Evolutionary conservation across 1,140 invertebrate genomes (phyloP).

Genomic region (Calycopis cecrops): DNA sequence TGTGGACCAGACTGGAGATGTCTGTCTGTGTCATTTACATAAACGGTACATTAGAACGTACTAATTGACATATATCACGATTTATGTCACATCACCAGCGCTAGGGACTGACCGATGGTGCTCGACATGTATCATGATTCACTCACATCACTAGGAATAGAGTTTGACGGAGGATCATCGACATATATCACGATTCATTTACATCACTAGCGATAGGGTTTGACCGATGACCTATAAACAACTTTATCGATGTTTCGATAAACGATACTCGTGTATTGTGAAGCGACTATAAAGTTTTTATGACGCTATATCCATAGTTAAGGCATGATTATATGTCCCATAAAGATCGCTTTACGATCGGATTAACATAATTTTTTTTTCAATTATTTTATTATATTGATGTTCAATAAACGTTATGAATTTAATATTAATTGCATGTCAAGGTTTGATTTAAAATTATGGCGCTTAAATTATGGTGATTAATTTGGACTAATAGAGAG

Average conservation of each 20-base stretch:
- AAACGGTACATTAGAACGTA: no score
- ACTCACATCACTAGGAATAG: neutral
- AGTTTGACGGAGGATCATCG: neutral
- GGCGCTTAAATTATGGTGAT: no score
- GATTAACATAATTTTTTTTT: constrained; percentile 11
- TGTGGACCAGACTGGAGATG: neutral
- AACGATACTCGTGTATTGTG: constrained; percentile 7
- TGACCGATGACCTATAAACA: constrained; percentile 5
- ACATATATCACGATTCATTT: no score
- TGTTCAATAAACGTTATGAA: no score
- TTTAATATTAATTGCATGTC: no score
- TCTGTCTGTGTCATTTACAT: no score
- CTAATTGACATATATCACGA: neutral
- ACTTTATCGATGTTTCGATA: constrained; percentile 6
- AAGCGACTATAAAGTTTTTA: constrained; percentile 9
- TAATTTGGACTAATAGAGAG: no score
- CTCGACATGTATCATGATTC: neutral
- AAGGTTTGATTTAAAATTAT: no score
- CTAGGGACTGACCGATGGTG: neutral
- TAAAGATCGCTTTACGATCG: constrained; percentile 3
- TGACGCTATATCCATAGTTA: neutral
- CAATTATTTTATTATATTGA: neutral
- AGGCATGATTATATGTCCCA: constrained; percentile 6
- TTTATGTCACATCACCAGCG: constrained; percentile 1
- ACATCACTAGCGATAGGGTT: constrained; percentile 1